Conservation (phyloP, 1,140 invertebrate species). For the Bactericera cockerelli region DNA sequence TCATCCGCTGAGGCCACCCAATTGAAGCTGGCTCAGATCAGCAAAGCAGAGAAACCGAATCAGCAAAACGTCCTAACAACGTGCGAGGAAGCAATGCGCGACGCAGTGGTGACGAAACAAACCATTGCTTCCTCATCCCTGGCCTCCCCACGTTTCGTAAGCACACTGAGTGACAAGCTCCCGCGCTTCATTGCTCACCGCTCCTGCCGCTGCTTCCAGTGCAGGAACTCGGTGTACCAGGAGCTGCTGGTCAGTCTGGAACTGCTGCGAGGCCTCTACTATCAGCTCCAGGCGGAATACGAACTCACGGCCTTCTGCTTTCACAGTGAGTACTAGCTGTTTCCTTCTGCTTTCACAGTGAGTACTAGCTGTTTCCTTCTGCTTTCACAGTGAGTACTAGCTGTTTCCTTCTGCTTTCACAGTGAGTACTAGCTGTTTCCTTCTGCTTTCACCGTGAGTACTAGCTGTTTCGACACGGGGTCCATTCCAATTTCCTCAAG, state of each 20-base stretch:
- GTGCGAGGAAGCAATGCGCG: not conserved
- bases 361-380: too few species aligned
- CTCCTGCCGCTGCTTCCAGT: not conserved
- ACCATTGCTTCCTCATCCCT: constrained; percentile 2
- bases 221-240: not conserved
- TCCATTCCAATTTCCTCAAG: too few species aligned
- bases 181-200: not conserved
- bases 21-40: too few species aligned
- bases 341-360: too few species aligned
- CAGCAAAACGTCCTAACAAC: not conserved
- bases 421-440: too few species aligned
- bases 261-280: not conserved
- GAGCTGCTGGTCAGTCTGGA: not conserved
- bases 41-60: too few species aligned
- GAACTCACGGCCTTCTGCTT: not conserved
- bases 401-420: too few species aligned
- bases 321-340: not conserved
- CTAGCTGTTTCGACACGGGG: too few species aligned
- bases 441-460: too few species aligned
- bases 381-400: too few species aligned
- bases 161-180: not conserved
- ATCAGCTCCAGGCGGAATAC: not conserved
- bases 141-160: not conserved
- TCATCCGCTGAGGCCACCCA: not conserved
- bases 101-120: not conserved